These are phyloP conservation scores for Sitodiplosis mosellana DNA, from an alignment of 1,140 invertebrate genomes.

Conservation along the genomic window DNA sequence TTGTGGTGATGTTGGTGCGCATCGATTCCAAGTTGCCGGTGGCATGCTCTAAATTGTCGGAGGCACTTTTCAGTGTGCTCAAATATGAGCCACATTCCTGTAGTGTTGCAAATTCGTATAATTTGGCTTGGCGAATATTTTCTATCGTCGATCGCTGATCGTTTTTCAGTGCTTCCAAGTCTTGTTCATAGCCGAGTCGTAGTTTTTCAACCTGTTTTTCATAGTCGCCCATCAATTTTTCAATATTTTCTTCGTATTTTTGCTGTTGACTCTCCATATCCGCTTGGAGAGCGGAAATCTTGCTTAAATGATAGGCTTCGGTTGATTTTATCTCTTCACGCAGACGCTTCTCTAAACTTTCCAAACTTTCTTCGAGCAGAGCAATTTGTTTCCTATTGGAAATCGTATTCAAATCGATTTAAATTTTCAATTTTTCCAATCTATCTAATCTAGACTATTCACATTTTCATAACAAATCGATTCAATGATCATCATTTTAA, in stretches of 20 bases:
- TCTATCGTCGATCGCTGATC: not conserved
- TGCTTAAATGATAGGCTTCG: slow-evolving; percentile 18
- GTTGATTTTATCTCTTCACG: slow-evolving; percentile 22
- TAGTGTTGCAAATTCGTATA: slow-evolving; percentile 21
- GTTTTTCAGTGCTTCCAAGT: not conserved
- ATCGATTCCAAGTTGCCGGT: slow-evolving; percentile 11
- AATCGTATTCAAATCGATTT: not conserved
- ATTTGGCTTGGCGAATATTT: slow-evolving; percentile 17
- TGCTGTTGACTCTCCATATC: slow-evolving; percentile 19
- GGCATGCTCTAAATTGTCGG: slow-evolving; percentile 19
- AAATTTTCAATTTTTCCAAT: not conserved
- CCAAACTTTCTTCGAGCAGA: slow-evolving; percentile 25
- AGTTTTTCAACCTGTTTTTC: slow-evolving; percentile 24
- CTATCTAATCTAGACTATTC: no score
- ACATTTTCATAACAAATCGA: no score
- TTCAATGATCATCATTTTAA: not conserved
- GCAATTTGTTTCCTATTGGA: slow-evolving; percentile 26
- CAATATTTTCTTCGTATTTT: slow-evolving; percentile 21
- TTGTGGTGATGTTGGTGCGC: slow-evolving; percentile 18
- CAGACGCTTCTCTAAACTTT: slow-evolving; percentile 24
- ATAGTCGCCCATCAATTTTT: slow-evolving; percentile 22
- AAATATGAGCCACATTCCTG: slow-evolving; percentile 24
- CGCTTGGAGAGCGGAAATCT: slow-evolving; percentile 13
- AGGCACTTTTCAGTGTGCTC: slow-evolving; percentile 24
- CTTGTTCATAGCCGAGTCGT: not conserved